A percentile compares a stretch with the other conserved stretches of the same genome.
Evolutionary conservation across 1,140 invertebrate species (phyloP).

Genomic region (Bilobella aurantiaca): DNA sequence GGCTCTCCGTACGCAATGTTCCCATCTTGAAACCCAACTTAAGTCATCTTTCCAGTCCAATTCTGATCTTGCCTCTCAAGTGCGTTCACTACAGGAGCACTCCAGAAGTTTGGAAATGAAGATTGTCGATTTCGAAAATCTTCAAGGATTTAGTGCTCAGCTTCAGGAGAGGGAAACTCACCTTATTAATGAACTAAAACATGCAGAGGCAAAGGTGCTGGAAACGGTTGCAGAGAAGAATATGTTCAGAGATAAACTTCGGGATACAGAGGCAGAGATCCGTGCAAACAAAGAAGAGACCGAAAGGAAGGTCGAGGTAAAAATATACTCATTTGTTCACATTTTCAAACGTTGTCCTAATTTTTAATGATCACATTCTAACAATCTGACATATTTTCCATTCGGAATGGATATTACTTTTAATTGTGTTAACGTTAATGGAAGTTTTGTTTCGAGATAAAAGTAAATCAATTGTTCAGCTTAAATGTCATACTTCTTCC

Average conservation of each 20-base stretch:
- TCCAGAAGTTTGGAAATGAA: conserved; percentile 7
- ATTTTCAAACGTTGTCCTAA: too few relatives aligned
- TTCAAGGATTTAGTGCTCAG: conserved; percentile 13
- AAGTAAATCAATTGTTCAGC: too few relatives aligned
- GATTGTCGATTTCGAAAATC: neutral
- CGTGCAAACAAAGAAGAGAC: neutral
- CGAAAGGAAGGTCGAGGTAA: neutral
- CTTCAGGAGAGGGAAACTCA: conserved; percentile 24
- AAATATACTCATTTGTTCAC: too few relatives aligned
- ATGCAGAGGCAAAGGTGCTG: conserved; percentile 16
- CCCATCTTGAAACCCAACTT: conserved; percentile 29
- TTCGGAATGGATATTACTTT: too few relatives aligned
- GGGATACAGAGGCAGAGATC: neutral
- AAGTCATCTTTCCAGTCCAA: conserved; percentile 29
- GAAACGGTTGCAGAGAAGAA: neutral
- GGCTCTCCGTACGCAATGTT: conserved; percentile 24
- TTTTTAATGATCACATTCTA: too few relatives aligned
- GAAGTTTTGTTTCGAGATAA: too few relatives aligned
- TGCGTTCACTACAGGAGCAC: conserved; percentile 19
- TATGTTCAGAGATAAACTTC: neutral
- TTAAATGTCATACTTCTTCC: too few relatives aligned
- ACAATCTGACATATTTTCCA: too few relatives aligned
- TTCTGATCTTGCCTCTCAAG: conserved; percentile 27
- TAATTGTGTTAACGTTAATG: too few relatives aligned
- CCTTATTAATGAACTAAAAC: conserved; percentile 18